These are phyloP conservation scores for Chaetura pelagica DNA, from an alignment of 2,113 vertebrate species.

Conservation along the genomic window DNA sequence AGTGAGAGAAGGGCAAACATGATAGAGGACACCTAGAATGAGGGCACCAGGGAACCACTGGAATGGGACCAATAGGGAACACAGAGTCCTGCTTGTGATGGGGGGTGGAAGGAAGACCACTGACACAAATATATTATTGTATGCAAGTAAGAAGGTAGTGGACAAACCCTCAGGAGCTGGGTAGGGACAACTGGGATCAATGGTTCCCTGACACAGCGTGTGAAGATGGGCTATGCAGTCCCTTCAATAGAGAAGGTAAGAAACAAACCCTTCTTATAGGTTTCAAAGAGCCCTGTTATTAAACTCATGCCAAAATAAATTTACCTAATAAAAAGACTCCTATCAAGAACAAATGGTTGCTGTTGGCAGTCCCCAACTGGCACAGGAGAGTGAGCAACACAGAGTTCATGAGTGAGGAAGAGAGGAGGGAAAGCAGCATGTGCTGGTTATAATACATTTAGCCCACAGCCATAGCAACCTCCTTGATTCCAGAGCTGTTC, in stretches of 20 bases:
- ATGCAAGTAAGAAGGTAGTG: background rate
- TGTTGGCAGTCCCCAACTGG: background rate
- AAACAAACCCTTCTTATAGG: background rate
- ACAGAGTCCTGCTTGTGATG: rapidly evolving
- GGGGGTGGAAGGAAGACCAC: background rate
- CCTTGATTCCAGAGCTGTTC: background rate
- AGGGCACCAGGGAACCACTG: background rate
- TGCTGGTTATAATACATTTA: background rate
- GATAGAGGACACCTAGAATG: background rate
- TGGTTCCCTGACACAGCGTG: background rate
- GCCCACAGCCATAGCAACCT: background rate
- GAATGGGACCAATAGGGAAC: background rate
- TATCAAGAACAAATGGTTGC: background rate
- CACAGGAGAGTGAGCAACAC: background rate
- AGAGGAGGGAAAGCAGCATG: background rate
- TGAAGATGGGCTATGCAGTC: background rate
- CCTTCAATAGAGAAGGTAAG: background rate
- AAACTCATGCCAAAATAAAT: background rate
- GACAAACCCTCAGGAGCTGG: background rate
- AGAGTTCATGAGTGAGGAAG: background rate
- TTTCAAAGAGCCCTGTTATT: background rate
- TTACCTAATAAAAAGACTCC: background rate
- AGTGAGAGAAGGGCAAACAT: background rate
- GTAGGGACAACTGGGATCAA: background rate
- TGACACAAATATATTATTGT: background rate